These are phyloP conservation scores for Gymnorhina tibicen DNA, from an alignment of 2,113 vertebrate species.

Conservation along the genomic window DNA sequence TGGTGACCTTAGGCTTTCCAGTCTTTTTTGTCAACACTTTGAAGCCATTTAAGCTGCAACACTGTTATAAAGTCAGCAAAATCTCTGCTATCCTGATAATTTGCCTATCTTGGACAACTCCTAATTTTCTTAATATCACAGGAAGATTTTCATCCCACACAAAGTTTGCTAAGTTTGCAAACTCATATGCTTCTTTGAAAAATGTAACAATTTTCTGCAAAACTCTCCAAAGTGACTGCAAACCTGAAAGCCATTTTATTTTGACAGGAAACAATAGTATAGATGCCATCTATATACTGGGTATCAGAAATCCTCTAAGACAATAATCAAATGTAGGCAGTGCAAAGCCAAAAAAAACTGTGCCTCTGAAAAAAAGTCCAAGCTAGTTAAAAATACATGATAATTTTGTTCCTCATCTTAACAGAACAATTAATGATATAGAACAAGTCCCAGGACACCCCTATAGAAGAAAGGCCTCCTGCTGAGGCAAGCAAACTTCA, in stretches of 20 bases:
- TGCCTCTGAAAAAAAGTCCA: neutral
- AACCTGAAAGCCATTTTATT: neutral
- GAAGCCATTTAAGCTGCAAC: neutral
- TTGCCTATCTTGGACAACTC: neutral
- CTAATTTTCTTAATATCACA: neutral
- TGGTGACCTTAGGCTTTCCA: neutral
- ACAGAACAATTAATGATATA: rapidly evolving
- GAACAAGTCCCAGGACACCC: neutral
- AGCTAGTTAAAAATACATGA: neutral
- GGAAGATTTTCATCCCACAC: neutral
- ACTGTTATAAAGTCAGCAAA: neutral
- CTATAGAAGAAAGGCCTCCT: neutral
- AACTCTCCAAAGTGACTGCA: neutral
- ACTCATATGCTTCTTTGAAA: neutral
- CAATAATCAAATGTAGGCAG: neutral
- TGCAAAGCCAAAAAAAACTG: neutral
- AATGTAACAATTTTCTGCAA: neutral
- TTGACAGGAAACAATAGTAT: neutral
- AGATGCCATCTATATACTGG: neutral
- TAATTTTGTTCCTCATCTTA: neutral
- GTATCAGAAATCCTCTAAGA: neutral
- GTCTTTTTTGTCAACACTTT: neutral
- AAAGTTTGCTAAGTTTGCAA: neutral
- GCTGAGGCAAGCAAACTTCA: neutral
- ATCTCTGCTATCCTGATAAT: neutral